Conservation (phyloP, 2,113 vertebrate genomes). For the Carlito syrichta region DNA sequence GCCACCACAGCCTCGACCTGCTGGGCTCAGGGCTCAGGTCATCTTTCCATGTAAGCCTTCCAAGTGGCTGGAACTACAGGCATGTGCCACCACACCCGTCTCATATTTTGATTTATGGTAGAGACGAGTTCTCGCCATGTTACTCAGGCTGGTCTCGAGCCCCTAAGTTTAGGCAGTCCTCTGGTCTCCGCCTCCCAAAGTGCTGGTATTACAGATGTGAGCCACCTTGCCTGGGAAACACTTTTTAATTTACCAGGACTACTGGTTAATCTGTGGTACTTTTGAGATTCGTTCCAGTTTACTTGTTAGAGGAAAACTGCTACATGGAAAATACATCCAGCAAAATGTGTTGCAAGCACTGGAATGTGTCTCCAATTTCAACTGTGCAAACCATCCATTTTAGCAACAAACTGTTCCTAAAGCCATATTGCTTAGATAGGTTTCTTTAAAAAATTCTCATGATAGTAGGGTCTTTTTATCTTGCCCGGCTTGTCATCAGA, state of each 20-base stretch:
- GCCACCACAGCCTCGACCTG: neutral
- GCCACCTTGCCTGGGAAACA: neutral
- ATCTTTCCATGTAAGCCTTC: neutral
- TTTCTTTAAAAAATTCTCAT: too few relatives aligned
- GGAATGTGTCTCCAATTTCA: neutral
- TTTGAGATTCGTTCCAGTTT: neutral
- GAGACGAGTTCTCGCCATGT: neutral
- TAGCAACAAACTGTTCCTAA: neutral
- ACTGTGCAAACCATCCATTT: neutral
- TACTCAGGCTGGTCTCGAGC: neutral
- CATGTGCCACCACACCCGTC: neutral
- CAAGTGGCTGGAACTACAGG: neutral
- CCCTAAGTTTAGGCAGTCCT: neutral
- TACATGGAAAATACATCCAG: neutral
- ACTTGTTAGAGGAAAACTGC: neutral
- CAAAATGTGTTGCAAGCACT: neutral
- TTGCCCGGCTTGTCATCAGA: neutral
- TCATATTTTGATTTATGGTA: neutral
- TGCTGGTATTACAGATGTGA: neutral
- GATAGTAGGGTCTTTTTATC: neutral
- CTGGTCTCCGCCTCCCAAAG: too few relatives aligned
- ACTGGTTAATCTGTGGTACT: neutral
- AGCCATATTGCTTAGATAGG: neutral
- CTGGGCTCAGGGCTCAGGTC: neutral
- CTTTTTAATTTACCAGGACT: neutral